A percentile compares a stretch with the other conserved stretches of the same genome.
Conservation (phyloP, 2,888 invertebrate species). For the Napeogenes inachia region DNA sequence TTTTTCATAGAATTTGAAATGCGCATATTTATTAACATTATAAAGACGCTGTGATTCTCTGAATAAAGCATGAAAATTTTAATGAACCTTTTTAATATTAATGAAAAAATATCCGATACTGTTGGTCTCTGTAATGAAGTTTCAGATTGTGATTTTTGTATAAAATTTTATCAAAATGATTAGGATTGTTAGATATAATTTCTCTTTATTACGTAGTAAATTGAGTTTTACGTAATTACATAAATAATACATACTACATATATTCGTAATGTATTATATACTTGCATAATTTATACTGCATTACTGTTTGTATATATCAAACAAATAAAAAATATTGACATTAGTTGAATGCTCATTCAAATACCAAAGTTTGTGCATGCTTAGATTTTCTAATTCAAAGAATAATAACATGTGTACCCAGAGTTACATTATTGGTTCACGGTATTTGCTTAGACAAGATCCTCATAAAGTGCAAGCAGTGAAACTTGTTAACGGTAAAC, state of each 20-base stretch:
- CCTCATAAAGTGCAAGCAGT: neutral
- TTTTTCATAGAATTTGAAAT: slow-evolving; percentile 6
- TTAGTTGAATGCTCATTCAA: too few relatives aligned
- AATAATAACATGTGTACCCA: neutral
- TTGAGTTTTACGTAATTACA: too few relatives aligned
- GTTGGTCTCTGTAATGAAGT: neutral
- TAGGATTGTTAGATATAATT: too few relatives aligned
- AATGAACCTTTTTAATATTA: slow-evolving; percentile 4
- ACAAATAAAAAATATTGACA: too few relatives aligned
- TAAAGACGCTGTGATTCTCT: slow-evolving; percentile 2
- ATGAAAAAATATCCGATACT: slow-evolving; percentile 3
- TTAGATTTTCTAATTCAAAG: too few relatives aligned
- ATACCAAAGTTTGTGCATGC: too few relatives aligned
- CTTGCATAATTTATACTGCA: too few relatives aligned
- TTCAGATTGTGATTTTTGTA: neutral
- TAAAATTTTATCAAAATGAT: neutral
- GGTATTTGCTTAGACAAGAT: slow-evolving; percentile 1
- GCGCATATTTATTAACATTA: neutral
- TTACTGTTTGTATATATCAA: too few relatives aligned
- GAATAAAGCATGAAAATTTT: slow-evolving; percentile 6
- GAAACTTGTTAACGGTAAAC: slow-evolving; percentile 2
- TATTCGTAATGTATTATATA: too few relatives aligned
- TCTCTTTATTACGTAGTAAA: too few relatives aligned
- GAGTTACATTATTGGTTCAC: neutral
- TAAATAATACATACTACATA: too few relatives aligned